Base-by-base conservation (phyloP, 2,797 vertebrate genomes). In the Liasis olivaceus region DNA sequence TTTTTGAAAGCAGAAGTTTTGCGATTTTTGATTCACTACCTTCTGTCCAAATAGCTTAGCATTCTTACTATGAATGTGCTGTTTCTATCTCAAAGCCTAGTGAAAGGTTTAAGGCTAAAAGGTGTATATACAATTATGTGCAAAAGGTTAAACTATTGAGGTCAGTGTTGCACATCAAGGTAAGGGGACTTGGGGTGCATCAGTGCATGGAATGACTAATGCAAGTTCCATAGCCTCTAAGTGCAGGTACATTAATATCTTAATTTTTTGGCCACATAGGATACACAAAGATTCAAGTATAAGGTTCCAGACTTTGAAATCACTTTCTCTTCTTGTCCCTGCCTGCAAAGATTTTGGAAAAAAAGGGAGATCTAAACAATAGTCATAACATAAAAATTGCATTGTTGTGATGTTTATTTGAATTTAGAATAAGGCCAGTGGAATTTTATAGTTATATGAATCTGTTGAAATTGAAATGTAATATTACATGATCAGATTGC, bases 1-100 rank as follows among this genome's bases (percentile, higher is more conserved):
- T 98, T 98, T 98, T 97, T 97, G 98, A 98, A 98, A 97, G 97
- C 97, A 97, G 96, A 97, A 97, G 97, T 98, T 97, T 97, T 98
- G 97, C 97, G 97, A 90, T 97, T 98, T 97, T 97, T 97, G 97
- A 98, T 97, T 97, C 96, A 94, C 96, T 97, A 93, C 97, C 97
- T 97, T 98, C 97, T 98, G 98, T 97, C 97, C 97, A 95, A 97
- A 96, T 94, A 95, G 96, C 94, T 97, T 93, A 96, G 95, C 92
- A 63, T 94, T 97, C 93, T 97, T 93, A 1, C 88, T 60, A 85
- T 91, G 94, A 96, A 94, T 94, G 95, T 93, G 94, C 91, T 95
- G 64, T 95, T 97, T 96, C 85, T 97, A 95, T 96, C 94, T 94
- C 96, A 97, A 97, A 96, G 95, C 94, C 95, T 94, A 93, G 69